A percentile compares a stretch with the other conserved stretches of the same genome.
Conservation (phyloP, 2,888 invertebrate species). For the Cataglyphis altisquamis region DNA sequence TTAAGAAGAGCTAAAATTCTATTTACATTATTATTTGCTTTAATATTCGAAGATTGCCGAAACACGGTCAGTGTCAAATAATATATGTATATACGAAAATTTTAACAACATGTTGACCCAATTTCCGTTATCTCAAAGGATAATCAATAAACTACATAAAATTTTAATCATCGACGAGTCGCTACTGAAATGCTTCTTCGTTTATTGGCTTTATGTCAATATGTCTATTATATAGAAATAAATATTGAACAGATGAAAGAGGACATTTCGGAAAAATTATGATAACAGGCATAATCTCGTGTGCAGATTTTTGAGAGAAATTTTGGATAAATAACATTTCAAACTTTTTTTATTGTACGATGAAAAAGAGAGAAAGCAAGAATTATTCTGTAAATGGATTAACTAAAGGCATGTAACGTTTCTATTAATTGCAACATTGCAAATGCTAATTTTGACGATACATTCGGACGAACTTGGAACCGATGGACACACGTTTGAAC, state of each 20-base stretch:
- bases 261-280: not conserved
- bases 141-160: slow-evolving; percentile 55
- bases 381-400: slow-evolving; percentile 4
- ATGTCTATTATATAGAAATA: slow-evolving; percentile 13
- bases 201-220: slow-evolving; percentile 33
- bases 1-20: not conserved
- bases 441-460: slow-evolving; percentile 19
- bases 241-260: slow-evolving; percentile 5
- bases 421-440: slow-evolving; percentile 32
- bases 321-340: not conserved
- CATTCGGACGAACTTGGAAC: slow-evolving; percentile 11
- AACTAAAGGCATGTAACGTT: not conserved
- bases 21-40: not conserved
- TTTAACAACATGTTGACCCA: slow-evolving; percentile 39
- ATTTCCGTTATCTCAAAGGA: slow-evolving; percentile 41
- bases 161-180: slow-evolving; percentile 47
- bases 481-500: not conserved
- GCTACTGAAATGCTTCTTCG: slow-evolving; percentile 27
- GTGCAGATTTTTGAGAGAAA: not conserved
- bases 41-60: not conserved
- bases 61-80: not conserved
- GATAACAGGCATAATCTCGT: not conserved
- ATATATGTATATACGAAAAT: slow-evolving; percentile 17
- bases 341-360: not conserved
- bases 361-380: not conserved